These are phyloP conservation scores for Protobothrops flavoviridis DNA, from an alignment of 2,113 vertebrate species.

Conservation along the genomic window DNA sequence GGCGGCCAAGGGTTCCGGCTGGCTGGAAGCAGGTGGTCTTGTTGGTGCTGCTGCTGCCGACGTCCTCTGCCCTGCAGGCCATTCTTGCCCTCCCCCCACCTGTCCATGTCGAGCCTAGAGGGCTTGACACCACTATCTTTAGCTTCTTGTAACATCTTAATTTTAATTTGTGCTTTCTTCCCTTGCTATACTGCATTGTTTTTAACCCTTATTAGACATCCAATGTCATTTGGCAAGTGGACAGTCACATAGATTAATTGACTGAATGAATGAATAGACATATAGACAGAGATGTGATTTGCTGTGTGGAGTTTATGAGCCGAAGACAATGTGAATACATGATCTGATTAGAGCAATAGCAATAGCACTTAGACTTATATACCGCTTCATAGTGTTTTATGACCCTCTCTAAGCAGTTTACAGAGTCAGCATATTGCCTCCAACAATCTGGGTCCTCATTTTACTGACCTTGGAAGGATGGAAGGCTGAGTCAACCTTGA, in stretches of 20 bases:
- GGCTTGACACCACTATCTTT: no score
- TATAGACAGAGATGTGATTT: neutral
- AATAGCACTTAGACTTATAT: neutral
- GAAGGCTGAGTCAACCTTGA: neutral
- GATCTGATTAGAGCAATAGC: no score
- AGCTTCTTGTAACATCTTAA: no score
- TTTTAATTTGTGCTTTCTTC: no score
- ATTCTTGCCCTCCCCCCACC: no score
- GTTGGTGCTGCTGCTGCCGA: no score
- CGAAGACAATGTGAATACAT: neutral
- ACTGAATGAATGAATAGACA: neutral
- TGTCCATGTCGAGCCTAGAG: no score
- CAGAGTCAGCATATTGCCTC: neutral
- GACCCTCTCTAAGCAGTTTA: neutral
- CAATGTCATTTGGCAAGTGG: neutral
- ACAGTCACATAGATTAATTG: neutral
- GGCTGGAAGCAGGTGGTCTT: no score
- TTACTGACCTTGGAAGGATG: neutral
- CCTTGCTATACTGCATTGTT: neutral
- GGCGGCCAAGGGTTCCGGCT: no score
- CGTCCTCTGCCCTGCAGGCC: no score
- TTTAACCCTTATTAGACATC: neutral
- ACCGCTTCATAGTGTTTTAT: neutral
- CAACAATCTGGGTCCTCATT: neutral
- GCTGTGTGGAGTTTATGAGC: neutral